Conservation (phyloP, 2,113 vertebrate species). For the Poeciliopsis turrubarensis region DNA sequence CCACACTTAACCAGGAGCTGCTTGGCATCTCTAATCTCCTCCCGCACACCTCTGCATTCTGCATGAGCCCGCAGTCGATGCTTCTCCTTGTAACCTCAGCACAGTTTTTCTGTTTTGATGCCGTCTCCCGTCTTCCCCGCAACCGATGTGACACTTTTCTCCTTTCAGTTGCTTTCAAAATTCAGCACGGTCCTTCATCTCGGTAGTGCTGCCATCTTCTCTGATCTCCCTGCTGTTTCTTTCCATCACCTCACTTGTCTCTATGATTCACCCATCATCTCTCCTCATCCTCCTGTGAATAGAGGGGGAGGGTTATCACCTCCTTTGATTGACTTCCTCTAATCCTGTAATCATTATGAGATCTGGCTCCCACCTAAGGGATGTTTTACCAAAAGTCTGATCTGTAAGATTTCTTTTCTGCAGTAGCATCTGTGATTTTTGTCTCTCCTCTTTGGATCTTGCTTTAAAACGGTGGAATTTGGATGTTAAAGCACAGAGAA, state of each 20-base stretch:
- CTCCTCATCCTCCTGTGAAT: slow-evolving; percentile 3
- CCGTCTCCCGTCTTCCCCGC: neutral
- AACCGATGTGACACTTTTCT: neutral
- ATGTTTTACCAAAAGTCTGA: slow-evolving; percentile 1
- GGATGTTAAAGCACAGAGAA: slow-evolving; percentile 7
- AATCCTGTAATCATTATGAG: slow-evolving; percentile 34
- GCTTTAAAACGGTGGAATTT: slow-evolving; percentile 11
- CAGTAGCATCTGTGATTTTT: slow-evolving; percentile 11
- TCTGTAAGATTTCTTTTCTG: neutral
- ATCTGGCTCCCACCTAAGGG: neutral
- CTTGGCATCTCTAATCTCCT: slow-evolving; percentile 48
- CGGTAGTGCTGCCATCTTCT: slow-evolving; percentile 4
- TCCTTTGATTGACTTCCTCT: slow-evolving; percentile 48
- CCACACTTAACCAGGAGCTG: slow-evolving; percentile 48
- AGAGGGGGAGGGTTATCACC: slow-evolving; percentile 25
- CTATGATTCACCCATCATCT: neutral
- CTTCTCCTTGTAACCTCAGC: slow-evolving; percentile 2
- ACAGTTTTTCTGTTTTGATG: neutral
- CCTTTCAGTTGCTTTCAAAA: slow-evolving; percentile 1
- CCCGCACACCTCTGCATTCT: slow-evolving; percentile 27
- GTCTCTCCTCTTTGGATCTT: slow-evolving; percentile 3
- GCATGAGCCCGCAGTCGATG: neutral
- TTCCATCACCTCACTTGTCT: slow-evolving; percentile 7
- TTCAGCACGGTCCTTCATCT: neutral
- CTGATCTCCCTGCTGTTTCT: neutral